Percentiles rank a stretch among this genome's conserved stretches.
These are phyloP conservation scores for Eolophus roseicapilla DNA, from an alignment of 2,113 vertebrate species.

Conservation along the genomic window DNA sequence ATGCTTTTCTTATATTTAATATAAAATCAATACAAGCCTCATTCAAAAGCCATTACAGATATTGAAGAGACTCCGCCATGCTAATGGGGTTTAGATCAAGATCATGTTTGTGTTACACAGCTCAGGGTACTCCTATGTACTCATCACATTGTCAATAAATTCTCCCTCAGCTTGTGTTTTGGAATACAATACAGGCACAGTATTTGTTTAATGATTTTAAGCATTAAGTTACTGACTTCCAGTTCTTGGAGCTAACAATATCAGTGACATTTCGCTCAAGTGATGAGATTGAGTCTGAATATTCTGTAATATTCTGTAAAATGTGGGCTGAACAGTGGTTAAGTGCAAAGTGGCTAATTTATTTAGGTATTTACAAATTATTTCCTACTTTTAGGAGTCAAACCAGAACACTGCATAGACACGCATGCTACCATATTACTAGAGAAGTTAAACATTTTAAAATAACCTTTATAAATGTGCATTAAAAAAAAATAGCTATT, in stretches of 20 bases:
- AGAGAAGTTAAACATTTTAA: background rate
- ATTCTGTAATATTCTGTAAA: slow-evolving; percentile 43
- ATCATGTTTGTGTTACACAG: background rate
- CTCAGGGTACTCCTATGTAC: background rate
- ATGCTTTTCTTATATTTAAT: background rate
- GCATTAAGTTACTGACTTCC: background rate
- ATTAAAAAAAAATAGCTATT: background rate
- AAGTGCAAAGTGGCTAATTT: slow-evolving; percentile 24
- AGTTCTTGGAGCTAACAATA: background rate
- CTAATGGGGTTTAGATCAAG: background rate
- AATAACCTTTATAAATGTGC: background rate
- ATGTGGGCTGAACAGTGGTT: slow-evolving; percentile 8
- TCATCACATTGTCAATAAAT: background rate
- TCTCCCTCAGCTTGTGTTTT: background rate
- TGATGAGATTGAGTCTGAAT: background rate
- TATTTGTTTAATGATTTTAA: background rate
- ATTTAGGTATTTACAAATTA: background rate
- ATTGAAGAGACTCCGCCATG: background rate
- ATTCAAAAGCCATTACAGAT: slow-evolving; percentile 13
- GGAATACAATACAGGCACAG: background rate
- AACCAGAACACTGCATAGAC: background rate
- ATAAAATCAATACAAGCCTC: slow-evolving; percentile 41
- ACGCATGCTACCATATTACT: background rate
- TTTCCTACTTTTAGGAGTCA: background rate
- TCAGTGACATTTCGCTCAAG: background rate